A percentile compares a stretch with the other conserved stretches of the same genome.
These are phyloP conservation scores for Tapirus indicus DNA, from an alignment of 2,797 vertebrate species.

Conservation along the genomic window DNA sequence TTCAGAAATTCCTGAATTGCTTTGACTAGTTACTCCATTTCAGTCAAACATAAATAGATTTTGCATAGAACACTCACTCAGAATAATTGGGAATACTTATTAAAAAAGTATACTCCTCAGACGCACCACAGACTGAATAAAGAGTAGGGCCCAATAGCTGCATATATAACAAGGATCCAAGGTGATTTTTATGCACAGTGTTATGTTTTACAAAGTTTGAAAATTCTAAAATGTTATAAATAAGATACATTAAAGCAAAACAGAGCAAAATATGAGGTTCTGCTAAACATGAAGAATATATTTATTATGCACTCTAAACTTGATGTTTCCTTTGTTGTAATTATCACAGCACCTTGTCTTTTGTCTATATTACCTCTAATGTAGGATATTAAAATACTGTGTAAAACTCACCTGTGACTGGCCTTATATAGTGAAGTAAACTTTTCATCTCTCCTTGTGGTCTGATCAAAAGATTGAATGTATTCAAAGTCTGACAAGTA, in stretches of 20 bases:
- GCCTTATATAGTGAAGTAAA: not conserved
- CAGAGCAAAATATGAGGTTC: not conserved
- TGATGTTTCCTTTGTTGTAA: not conserved
- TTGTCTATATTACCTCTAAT: not conserved
- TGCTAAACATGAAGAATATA: not conserved
- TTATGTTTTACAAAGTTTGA: not conserved
- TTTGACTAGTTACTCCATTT: not conserved
- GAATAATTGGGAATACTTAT: not conserved
- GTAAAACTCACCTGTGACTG: not conserved
- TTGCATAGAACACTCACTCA: not conserved
- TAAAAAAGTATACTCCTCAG: not conserved
- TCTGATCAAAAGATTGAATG: not conserved
- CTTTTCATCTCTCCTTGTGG: not conserved
- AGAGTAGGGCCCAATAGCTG: not conserved
- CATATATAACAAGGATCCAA: not conserved
- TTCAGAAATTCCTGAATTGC: not conserved
- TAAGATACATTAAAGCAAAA: not conserved
- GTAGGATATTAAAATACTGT: not conserved
- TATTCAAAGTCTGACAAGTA: not conserved
- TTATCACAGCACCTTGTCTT: not conserved
- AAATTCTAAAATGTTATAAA: not conserved
- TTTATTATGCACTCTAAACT: not conserved
- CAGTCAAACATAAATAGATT: not conserved
- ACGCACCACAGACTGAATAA: not conserved
- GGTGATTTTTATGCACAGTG: not conserved